Base-by-base conservation (phyloP, 2,797 vertebrate genomes). In the Coregonus ussuriensis region DNA sequence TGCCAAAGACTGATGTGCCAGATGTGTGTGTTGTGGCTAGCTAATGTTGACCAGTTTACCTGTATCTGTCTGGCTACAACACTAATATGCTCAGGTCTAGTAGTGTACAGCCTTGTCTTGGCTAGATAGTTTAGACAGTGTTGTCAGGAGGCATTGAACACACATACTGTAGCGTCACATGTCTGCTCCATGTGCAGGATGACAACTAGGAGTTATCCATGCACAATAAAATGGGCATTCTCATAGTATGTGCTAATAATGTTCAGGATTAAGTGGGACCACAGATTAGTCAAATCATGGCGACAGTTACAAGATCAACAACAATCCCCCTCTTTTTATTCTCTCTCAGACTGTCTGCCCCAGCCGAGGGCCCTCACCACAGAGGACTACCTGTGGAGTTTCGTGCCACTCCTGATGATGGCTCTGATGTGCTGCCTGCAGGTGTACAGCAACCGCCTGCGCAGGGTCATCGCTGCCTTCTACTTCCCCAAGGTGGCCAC, bases 391-490 rank as follows among this genome's bases (percentile, higher is more conserved):
- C 0, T 89, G 9, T 77, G n/a, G 70, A 90, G 89, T 16, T 77
- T 52, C 0, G 16, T 89, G 3, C 94, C 93, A 0, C 25, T 94
- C 18, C 80, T 87, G 1, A 0, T 86, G 47, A 82, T 95, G 78
- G 78, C 67, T 9, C 74, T 95, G 1, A 91, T 95, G 79, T 96
- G 94, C 89, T 81, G 93, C 53, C 47, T 90, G 2, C 96, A 98
- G 85, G 94, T 94, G 4, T 98, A 96, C 72, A 86, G 80, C 9
- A 94, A 94, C 88, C 94, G 97, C 1, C 91, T 97, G 74, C 92
- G 94, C 5, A 92, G 95, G 0, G 93, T 88, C 88, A 95, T 97
- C 0, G 85, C 94, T 0, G 88, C 96, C 53, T 96, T 94, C 89
- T 96, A 88, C 86, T 92, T 95, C 82, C 96, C 96, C 16, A 90